Evolutionary conservation across 2,888 invertebrate species (phyloP).

Genomic region (Microctonus aethiopoides): DNA sequence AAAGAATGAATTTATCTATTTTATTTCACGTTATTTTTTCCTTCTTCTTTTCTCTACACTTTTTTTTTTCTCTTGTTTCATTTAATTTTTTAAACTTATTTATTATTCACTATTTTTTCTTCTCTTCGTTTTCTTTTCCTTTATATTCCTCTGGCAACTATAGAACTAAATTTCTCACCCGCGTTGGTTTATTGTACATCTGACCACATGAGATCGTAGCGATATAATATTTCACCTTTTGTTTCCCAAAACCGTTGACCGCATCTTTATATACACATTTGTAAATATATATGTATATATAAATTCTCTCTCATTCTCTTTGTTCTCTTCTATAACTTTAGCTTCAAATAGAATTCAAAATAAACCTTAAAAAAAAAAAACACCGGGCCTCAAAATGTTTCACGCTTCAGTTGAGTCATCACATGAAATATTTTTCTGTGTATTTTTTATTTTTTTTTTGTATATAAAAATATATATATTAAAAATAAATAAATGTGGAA

Average conservation of each 20-base stretch:
- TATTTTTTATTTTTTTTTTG: too few species aligned
- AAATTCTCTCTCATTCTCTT: too few species aligned
- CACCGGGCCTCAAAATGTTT: background rate
- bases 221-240: conserved; percentile 1
- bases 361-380: background rate
- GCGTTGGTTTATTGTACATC: background rate
- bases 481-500: background rate
- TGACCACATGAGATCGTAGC: background rate
- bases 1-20: background rate
- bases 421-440: too few species aligned
- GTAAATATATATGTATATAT: too few species aligned
- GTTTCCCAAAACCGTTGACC: background rate
- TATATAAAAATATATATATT: background rate
- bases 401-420: background rate
- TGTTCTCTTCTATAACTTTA: background rate
- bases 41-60: background rate
- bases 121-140: background rate
- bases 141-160: background rate
- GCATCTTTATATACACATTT: background rate
- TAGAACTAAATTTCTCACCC: background rate
- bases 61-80: background rate
- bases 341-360: background rate
- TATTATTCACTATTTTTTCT: background rate
- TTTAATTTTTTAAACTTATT: background rate
- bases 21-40: background rate